A percentile compares a stretch with the other conserved stretches of the same genome.
Conservation (phyloP, 1,140 invertebrate genomes). For the Phortica variegata region DNA sequence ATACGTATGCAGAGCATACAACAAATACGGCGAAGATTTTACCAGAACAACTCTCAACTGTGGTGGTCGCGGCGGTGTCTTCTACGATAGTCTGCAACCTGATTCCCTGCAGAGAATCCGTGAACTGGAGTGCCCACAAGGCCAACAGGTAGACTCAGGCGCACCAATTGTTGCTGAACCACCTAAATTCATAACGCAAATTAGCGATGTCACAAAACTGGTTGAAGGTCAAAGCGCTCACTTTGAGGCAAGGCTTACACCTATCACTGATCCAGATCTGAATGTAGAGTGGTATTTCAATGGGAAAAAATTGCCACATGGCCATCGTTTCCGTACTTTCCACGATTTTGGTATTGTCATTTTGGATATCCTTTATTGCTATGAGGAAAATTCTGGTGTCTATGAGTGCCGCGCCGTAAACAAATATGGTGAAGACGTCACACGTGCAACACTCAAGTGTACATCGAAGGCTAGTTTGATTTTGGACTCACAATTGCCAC, state of each 20-base stretch:
- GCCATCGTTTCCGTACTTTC: constrained; percentile 93
- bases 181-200: constrained; percentile 88
- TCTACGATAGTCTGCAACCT: constrained; percentile 90
- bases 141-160: constrained; percentile 63
- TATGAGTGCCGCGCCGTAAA: constrained; percentile 92
- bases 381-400: constrained; percentile 93
- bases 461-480: constrained; percentile 89
- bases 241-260: constrained; percentile 88
- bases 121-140: constrained; percentile 75
- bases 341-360: constrained; percentile 97
- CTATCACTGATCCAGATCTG: constrained; percentile 88
- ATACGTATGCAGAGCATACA: constrained; percentile 84
- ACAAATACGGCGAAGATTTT: constrained; percentile 88
- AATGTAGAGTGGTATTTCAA: constrained; percentile 95
- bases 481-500: constrained; percentile 90
- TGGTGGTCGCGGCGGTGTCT: constrained; percentile 84
- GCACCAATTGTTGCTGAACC: constrained; percentile 73
- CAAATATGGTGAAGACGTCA: constrained; percentile 85
- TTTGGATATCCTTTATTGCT: constrained; percentile 93
- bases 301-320: constrained; percentile 86
- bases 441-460: constrained; percentile 82
- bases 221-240: constrained; percentile 93
- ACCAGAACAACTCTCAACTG: constrained; percentile 81
- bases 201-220: constrained; percentile 76
- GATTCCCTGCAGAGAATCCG: constrained; percentile 88